Conservation (phyloP, 2,113 vertebrate genomes). For the Caranx melampygus region DNA sequence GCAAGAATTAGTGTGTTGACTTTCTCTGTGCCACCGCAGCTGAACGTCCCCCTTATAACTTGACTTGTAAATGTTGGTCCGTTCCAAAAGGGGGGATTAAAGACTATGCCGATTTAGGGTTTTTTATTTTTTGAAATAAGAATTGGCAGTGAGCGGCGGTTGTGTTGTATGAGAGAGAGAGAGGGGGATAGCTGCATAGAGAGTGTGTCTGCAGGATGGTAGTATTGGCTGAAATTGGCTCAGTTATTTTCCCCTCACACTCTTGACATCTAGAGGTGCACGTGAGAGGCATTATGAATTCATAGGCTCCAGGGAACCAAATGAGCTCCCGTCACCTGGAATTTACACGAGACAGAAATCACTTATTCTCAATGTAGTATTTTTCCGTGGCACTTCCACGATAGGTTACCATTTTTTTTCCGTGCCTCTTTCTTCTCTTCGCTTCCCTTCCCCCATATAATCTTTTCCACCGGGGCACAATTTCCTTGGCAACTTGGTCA, state of each 20-base stretch:
- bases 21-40: slow-evolving; percentile 41
- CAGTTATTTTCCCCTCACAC: slow-evolving; percentile 55
- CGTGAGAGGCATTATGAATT: slow-evolving; percentile 76
- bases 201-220: slow-evolving; percentile 45
- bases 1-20: slow-evolving; percentile 48
- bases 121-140: slow-evolving; percentile 26
- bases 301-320: slow-evolving; percentile 69
- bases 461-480: slow-evolving; percentile 60
- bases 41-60: slow-evolving; percentile 56
- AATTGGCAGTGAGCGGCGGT: slow-evolving; percentile 39
- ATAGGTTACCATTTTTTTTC: slow-evolving; percentile 47
- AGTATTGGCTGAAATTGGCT: slow-evolving; percentile 69
- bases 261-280: slow-evolving; percentile 55
- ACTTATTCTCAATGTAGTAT: slow-evolving; percentile 74
- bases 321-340: slow-evolving; percentile 71
- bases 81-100: slow-evolving; percentile 64
- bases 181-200: slow-evolving; percentile 42
- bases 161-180: slow-evolving; percentile 24
- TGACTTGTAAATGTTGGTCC: slow-evolving; percentile 47
- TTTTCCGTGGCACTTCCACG: slow-evolving; percentile 62
- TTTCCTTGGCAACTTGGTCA: slow-evolving; percentile 62
- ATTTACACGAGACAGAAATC: slow-evolving; percentile 74
- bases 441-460: slow-evolving; percentile 15
- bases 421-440: slow-evolving; percentile 16
- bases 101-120: slow-evolving; percentile 33